Evolutionary conservation across 2,888 invertebrate genomes (phyloP), one percentile per base, ranked within the genome.

Genomic region (Morpho deidamia): DNA sequence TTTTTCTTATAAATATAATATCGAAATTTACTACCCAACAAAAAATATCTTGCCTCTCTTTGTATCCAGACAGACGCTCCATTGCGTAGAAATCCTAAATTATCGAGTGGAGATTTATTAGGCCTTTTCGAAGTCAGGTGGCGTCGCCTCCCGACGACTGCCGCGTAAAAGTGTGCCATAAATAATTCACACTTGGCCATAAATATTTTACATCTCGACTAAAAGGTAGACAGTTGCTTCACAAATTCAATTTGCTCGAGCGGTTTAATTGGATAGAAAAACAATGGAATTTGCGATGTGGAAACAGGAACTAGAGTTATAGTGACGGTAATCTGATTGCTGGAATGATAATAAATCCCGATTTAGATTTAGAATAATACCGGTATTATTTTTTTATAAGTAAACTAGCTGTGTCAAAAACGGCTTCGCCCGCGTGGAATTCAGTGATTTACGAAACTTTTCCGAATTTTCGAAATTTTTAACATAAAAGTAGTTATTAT

Each of bases 51-150:
- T 35, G 7, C n/a, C 37, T 23, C n/a, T 11, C 11, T 40, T 40
- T 10, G 9, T 40, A 52, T 35, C 35, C 35, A 38, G 39, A 32
- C 33, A 34, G 43, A 48, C 42, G 47, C 53, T 51, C 61, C 57
- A 70, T 67, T 71, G 74, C 77, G 77, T 78, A 76, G 77, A 79
- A 74, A 74, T 77, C 72, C 70, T 80, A 78, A 82, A 78, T 82
- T 81, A 79, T 81, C 76, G 72, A 69, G 63, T 51, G 40, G 62
- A 71, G 76, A 81, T 81, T 81, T 81, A 81, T 77, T 60, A 53
- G 61, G 63, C 51, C 52, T 64, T 66, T 66, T 60, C 61, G 56
- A 56, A 62, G 59, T 67, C 77, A 75, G 74, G 76, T 74, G 75
- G 68, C 69, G 59, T 54, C 59, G 56, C 59, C 43, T 43, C 39